phyloP scores from a whole-genome alignment of 2,888 invertebrate genomes.

The Ectemnius cavifrons region DNA sequence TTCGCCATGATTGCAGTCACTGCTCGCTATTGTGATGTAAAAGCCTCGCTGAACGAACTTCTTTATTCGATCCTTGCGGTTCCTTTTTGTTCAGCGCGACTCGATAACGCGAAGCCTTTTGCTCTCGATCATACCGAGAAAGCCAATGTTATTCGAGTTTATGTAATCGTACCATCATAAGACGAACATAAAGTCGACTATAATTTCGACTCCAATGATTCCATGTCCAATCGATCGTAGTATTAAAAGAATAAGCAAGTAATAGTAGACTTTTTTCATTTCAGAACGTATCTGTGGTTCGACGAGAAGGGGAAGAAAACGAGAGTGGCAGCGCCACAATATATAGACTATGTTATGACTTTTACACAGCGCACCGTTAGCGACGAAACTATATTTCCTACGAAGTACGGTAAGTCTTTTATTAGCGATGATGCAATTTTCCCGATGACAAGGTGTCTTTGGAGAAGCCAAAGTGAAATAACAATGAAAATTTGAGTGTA shows the following conservation, averaged over 20 bases:
- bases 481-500: too few species aligned
- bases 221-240: too few species aligned
- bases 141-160: too few species aligned
- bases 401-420: constrained; percentile 91
- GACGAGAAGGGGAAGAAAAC: constrained; percentile 99
- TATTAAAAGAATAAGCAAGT: too few species aligned
- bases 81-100: background rate
- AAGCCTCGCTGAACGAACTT: background rate
- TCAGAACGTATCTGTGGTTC: constrained; percentile 97
- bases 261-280: constrained; percentile 62
- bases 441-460: background rate
- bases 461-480: too few species aligned
- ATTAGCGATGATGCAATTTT: constrained; percentile 57
- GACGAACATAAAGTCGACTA: too few species aligned
- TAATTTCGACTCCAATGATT: too few species aligned
- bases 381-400: constrained; percentile 98
- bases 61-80: background rate
- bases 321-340: constrained; percentile 97
- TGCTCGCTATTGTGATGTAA: constrained; percentile 3
- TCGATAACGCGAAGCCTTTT: too few species aligned
- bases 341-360: constrained; percentile 99
- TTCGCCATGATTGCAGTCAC: background rate
- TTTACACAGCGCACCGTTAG: constrained; percentile 98
- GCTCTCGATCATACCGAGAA: too few species aligned
- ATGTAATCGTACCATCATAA: too few species aligned